Base-by-base conservation (phyloP, 1,140 invertebrate species). In the Doryteuthis pealeii region DNA sequence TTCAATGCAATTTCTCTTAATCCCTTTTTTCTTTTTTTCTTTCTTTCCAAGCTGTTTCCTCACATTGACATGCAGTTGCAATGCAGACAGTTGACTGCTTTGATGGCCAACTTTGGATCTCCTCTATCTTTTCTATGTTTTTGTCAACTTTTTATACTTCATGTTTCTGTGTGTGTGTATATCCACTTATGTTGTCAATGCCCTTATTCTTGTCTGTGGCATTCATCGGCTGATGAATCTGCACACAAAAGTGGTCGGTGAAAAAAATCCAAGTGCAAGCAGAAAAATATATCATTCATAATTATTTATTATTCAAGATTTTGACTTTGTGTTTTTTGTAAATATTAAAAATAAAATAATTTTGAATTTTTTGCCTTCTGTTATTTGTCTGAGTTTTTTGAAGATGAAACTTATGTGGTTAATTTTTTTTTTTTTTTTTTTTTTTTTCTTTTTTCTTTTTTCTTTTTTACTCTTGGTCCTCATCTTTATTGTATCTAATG, bases 101-200 rank as follows among this genome's bases (percentile, higher is more conserved):
- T 77, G 6, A 22, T 70, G 26, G 54, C 68, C 15, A 68, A 74
- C 15, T 1, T 92, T 5, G 83, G 88, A 0, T 93, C 93, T 3
- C n/a, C 54, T 93, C 30, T 96, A 95, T 82, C 87, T 96, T 66
- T 93, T 91, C 0, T 93, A 91, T 80, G 90, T n/a, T n/a, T n/a
- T 96, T 74, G 89, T 96, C 30, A 91, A 91, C 71, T 91, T 93
- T 82, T 89, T 94, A 30, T 83, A 96, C 2, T 84, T 91, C 33
- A 92, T 94, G 82, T 88, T 94, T 54, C 96, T 95, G 82, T 72
- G 96, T 2, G 91, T 96, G 32, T 96, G 95, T 83, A 88, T 95
- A 10, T 87, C 90, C 3, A 94, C 91, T 6, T 96, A 96, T 84
- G 68, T 93, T 15, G 85, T 95, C 2, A 96, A 96, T 84, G 89